Conservation (phyloP, 2,113 vertebrate species). For the Ictalurus punctatus region DNA sequence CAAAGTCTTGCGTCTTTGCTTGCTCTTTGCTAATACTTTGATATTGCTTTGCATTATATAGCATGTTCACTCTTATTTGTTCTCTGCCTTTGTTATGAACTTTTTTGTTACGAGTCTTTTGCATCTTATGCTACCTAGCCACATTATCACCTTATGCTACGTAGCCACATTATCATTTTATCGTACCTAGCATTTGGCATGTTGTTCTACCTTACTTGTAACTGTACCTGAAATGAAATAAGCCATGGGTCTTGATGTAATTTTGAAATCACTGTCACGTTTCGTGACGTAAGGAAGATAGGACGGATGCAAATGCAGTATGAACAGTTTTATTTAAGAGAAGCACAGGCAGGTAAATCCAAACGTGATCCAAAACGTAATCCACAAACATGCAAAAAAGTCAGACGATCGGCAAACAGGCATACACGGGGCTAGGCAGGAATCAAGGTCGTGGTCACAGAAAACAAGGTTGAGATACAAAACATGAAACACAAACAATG, state of each 20-base stretch:
- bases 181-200: not conserved
- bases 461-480: no score
- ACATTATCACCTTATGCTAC: not conserved
- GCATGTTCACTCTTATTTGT: not conserved
- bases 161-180: no score
- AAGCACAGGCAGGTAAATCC: no score
- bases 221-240: not conserved
- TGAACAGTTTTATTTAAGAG: no score
- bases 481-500: no score
- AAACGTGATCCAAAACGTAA: no score
- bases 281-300: no score
- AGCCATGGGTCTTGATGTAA: not conserved
- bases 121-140: not conserved
- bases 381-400: no score
- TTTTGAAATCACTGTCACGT: not conserved
- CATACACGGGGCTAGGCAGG: no score
- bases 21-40: not conserved
- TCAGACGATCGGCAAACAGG: no score
- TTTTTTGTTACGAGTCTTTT: not conserved
- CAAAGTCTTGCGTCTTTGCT: not conserved
- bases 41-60: not conserved
- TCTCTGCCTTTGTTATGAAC: not conserved
- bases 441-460: no score
- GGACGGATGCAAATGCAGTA: no score
- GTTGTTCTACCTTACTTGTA: not conserved